Conservation (phyloP, 2,113 vertebrate genomes). For the Oostethus manadensis region DNA sequence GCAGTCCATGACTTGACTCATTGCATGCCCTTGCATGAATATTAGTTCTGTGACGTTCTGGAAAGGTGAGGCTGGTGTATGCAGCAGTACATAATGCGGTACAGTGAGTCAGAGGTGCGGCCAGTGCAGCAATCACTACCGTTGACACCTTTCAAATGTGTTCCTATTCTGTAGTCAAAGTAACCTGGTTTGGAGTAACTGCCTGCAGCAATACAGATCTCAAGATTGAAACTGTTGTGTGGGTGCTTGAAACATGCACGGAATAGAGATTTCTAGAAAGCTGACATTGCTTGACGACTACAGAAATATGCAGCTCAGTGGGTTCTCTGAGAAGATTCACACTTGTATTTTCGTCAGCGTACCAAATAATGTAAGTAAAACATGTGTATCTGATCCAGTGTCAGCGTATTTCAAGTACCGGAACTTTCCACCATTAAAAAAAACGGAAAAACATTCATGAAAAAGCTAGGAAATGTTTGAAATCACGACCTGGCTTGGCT, state of each 20-base stretch:
- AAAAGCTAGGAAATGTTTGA: too few relatives aligned
- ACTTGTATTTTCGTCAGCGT: too few relatives aligned
- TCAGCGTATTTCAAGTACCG: too few relatives aligned
- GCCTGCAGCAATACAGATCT: slow-evolving; percentile 46
- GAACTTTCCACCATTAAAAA: too few relatives aligned
- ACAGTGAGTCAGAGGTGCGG: slow-evolving; percentile 48
- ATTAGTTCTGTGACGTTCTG: neutral
- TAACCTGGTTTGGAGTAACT: slow-evolving; percentile 59
- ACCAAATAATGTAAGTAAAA: too few relatives aligned
- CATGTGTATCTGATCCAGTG: too few relatives aligned
- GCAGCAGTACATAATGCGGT: slow-evolving; percentile 19
- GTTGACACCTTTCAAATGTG: slow-evolving; percentile 33
- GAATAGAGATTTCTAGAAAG: neutral
- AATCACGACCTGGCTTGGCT: too few relatives aligned
- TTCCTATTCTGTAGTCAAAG: slow-evolving; percentile 46
- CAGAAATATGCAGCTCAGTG: too few relatives aligned
- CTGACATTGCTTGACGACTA: too few relatives aligned
- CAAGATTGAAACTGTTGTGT: neutral
- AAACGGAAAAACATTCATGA: too few relatives aligned
- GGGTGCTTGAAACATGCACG: neutral
- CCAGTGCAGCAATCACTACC: slow-evolving; percentile 33
- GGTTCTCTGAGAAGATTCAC: too few relatives aligned
- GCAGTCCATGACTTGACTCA: slow-evolving; percentile 1
- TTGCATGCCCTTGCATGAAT: slow-evolving; percentile 7
- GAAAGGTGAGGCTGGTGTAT: slow-evolving; percentile 12